Evolutionary conservation across 2,113 vertebrate genomes (phyloP).

Genomic region (Genyomyrus donnyi): DNA sequence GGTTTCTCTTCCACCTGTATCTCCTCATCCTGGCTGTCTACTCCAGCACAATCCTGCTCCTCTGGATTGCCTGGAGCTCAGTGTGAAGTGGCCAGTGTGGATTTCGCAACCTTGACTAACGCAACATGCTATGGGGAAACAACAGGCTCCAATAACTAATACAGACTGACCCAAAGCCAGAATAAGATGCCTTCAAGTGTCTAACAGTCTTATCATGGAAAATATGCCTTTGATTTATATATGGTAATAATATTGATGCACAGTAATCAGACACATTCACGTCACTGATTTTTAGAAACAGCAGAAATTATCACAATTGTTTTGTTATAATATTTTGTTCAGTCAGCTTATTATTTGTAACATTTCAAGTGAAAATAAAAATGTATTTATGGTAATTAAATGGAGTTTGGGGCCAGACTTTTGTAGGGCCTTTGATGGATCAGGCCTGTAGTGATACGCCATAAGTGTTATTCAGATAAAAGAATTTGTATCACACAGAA

Average conservation of each 20-base stretch:
- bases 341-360: neutral
- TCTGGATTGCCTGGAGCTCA: conserved; percentile 72
- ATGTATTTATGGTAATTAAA: neutral
- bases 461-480: neutral
- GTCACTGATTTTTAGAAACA: neutral
- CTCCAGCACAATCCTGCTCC: conserved; percentile 57
- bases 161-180: neutral
- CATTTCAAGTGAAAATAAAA: neutral
- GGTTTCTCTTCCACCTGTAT: conserved; percentile 66
- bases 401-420: neutral
- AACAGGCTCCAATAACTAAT: neutral
- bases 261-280: neutral
- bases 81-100: conserved; percentile 32
- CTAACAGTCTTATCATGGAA: neutral
- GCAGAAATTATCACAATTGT: neutral
- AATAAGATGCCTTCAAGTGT: neutral
- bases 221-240: neutral
- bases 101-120: neutral
- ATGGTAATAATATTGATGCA: neutral
- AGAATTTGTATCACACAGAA: neutral
- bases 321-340: neutral
- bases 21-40: conserved; percentile 61
- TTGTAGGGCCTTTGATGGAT: neutral
- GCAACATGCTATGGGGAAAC: neutral
- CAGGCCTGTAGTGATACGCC: neutral